Percentiles rank a stretch among this genome's conserved stretches.
Evolutionary conservation across 1,140 invertebrate species (phyloP).

Genomic region (Papilio helenus): DNA sequence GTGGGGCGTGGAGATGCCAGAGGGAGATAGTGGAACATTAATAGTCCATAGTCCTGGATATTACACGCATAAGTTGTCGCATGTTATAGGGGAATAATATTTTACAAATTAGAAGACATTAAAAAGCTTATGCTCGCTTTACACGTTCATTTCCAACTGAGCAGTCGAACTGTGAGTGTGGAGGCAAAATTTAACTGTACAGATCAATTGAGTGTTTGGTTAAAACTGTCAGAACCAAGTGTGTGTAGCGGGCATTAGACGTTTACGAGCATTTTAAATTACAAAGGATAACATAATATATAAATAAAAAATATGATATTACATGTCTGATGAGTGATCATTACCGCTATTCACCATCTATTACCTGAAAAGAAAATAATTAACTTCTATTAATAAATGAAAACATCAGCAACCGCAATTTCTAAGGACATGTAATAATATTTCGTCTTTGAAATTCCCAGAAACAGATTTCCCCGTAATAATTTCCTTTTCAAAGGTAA

Average conservation of each 20-base stretch:
- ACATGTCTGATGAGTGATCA: neutral
- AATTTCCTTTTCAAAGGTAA: neutral
- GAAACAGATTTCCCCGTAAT: neutral
- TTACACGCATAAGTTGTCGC: neutral
- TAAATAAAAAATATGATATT: too few relatives aligned
- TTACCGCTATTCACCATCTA: too few relatives aligned
- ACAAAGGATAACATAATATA: too few relatives aligned
- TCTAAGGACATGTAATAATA: neutral
- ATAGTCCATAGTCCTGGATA: slow-evolving; percentile 7
- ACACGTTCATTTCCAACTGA: too few relatives aligned
- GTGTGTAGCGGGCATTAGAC: too few relatives aligned
- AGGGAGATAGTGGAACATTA: neutral
- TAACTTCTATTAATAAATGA: neutral
- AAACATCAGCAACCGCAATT: neutral
- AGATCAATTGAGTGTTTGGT: too few relatives aligned
- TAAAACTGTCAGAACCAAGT: too few relatives aligned
- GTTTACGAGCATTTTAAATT: too few relatives aligned
- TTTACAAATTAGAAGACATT: neutral
- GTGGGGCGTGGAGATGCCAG: neutral
- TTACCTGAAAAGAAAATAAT: slow-evolving; percentile 12
- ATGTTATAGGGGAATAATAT: neutral
- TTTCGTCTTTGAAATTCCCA: slow-evolving; percentile 6
- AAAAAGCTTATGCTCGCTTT: too few relatives aligned
- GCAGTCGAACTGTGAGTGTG: too few relatives aligned
- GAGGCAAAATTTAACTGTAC: too few relatives aligned